A percentile compares a stretch with the other conserved stretches of the same genome.
Conservation (phyloP, 1,140 invertebrate species). For the Bombus confusus region DNA sequence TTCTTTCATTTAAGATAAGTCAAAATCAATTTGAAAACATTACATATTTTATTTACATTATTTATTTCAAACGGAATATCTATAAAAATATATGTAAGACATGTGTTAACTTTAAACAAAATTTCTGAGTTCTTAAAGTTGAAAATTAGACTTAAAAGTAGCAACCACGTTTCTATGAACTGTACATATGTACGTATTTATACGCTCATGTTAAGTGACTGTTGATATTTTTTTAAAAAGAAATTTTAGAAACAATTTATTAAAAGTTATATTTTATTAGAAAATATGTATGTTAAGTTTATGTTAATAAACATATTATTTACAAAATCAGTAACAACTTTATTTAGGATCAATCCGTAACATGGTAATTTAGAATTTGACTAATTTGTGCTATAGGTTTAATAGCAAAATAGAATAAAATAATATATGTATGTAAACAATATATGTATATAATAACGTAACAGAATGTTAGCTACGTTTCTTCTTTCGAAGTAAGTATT, state of each 20-base stretch:
- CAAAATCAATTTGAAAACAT: not conserved
- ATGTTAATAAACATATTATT: not conserved
- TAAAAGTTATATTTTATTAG: not conserved
- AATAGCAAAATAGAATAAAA: not conserved
- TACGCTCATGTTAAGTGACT: not conserved
- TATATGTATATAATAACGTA: not conserved
- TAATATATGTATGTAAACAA: conserved; percentile 39
- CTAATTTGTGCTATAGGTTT: not conserved
- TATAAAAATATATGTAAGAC: not conserved
- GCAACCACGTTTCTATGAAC: not conserved
- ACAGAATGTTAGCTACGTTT: conserved; percentile 58
- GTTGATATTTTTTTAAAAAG: not conserved
- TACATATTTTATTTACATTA: not conserved
- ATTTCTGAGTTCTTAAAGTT: not conserved
- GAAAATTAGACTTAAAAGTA: not conserved
- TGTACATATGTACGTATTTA: not conserved
- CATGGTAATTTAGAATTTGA: not conserved
- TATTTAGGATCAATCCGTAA: not conserved
- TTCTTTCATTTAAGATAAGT: not conserved
- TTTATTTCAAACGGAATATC: not conserved
- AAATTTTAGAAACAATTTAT: not conserved
- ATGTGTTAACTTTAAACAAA: not conserved
- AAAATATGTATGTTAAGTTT: not conserved
- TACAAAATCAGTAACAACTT: not conserved
- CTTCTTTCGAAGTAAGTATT: conserved; percentile 63